Evolutionary conservation across 1,140 invertebrate species (phyloP), one percentile per base, ranked within the genome.

Genomic region (Globodera ellingtonae): DNA sequence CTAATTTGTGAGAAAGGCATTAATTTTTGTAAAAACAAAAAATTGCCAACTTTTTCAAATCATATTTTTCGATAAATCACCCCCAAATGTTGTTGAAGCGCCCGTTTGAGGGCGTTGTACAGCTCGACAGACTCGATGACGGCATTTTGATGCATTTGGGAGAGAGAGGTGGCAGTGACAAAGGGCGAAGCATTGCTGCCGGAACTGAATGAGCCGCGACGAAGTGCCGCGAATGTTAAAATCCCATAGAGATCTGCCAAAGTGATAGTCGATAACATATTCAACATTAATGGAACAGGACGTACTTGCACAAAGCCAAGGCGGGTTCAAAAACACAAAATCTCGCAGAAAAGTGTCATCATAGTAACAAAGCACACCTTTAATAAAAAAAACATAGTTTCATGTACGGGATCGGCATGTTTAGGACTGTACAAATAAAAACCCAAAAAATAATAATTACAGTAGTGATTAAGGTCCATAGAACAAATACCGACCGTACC

Each of bases 271-370:
- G 24, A 24, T 24, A 24, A 24, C 65, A 98, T 96, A 90, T 98
- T 95, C 9, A 15, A 95, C 90, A 44, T 98, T 95, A 7, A 7
- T 0, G 96, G 97, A 9, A 98, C 94, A 0, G 98, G 95, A 90
- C 96, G 94, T 0, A 96, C 95, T 95, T 90, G 98, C 96, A 91
- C 96, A 98, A 6, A 99, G 92, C 97, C 97, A 99, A 88, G 98
- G 97, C 0, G 97, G 96, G 90, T 98, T 95, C 18, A 99, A 90
- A 89, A 98, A 98, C 88, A 95, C 95, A 46, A 97, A 91, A 91
- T 98, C 96, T 87, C 95, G 94, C 0, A 99, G 91, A 0, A 95
- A 95, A 1, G 95, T 94, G 90, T 99, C 97, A 87, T 98, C 96
- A 89, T 98, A 99, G 90, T 98, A 96, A 0, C 98, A 91, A n/a